Conservation (phyloP, 2,113 vertebrate genomes). For the Suncus etruscus region DNA sequence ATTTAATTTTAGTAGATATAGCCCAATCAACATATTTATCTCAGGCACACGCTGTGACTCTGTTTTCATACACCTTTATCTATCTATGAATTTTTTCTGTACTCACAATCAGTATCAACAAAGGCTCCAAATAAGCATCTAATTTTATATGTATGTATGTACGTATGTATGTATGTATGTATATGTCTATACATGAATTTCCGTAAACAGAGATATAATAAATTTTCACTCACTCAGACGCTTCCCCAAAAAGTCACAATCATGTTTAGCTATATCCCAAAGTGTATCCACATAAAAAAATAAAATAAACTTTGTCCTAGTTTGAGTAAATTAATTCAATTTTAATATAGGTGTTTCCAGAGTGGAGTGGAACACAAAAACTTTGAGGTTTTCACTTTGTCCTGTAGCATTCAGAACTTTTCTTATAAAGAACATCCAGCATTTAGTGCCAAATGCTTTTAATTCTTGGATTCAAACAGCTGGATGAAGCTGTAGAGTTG, state of each 20-base stretch:
- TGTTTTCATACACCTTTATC: slow-evolving; percentile 53
- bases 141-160: no score
- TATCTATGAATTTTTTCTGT: slow-evolving; percentile 41
- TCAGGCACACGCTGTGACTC: slow-evolving; percentile 36
- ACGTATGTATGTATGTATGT: no score
- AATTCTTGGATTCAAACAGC: slow-evolving; percentile 64
- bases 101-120: slow-evolving; percentile 21
- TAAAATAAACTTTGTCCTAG: slow-evolving; percentile 38
- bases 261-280: background rate
- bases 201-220: slow-evolving; percentile 4
- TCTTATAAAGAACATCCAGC: slow-evolving; percentile 56
- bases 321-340: slow-evolving; percentile 52
- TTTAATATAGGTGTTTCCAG: slow-evolving; percentile 33
- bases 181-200: slow-evolving; percentile 35
- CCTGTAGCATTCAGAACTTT: background rate
- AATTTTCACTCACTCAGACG: slow-evolving; percentile 45
- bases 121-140: slow-evolving; percentile 41
- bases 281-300: slow-evolving; percentile 35
- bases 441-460: slow-evolving; percentile 66
- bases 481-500: slow-evolving; percentile 65
- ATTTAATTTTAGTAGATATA: slow-evolving; percentile 54
- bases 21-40: slow-evolving; percentile 34
- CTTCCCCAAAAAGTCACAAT: slow-evolving; percentile 51
- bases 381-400: slow-evolving; percentile 54
- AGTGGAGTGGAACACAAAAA: slow-evolving; percentile 17